Evolutionary conservation across 2,797 vertebrate genomes (phyloP).

Genomic region (Platalea minor): DNA sequence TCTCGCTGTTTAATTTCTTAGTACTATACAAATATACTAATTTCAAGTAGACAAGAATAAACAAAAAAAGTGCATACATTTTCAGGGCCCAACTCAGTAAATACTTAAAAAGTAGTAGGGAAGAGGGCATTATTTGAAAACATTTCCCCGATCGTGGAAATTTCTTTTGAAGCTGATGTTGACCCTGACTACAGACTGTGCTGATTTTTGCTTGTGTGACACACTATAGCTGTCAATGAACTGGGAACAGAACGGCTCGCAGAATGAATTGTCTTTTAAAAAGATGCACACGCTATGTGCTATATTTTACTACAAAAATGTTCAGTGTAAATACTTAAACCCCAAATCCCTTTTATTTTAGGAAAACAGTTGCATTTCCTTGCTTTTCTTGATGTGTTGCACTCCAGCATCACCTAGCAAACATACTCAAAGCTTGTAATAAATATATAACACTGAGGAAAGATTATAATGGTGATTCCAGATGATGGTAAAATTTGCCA

Average conservation of each 20-base stretch:
- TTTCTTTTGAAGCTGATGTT: background rate
- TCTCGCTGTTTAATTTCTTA: background rate
- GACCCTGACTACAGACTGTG: background rate
- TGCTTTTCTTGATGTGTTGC: background rate
- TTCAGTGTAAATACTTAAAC: background rate
- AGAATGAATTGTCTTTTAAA: background rate
- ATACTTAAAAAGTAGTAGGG: background rate
- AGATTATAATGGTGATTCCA: background rate
- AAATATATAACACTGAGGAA: background rate
- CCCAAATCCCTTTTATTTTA: background rate
- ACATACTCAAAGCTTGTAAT: background rate
- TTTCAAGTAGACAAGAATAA: background rate
- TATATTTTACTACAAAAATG: background rate
- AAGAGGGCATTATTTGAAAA: background rate
- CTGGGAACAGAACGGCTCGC: background rate
- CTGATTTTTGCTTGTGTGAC: background rate
- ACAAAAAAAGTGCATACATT: background rate
- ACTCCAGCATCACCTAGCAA: background rate
- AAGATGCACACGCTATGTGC: background rate
- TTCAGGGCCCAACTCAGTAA: background rate
- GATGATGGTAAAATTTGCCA: background rate
- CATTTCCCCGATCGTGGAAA: background rate
- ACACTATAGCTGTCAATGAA: background rate
- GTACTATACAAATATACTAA: background rate
- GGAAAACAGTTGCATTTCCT: background rate